Evolutionary conservation across 2,888 invertebrate species (phyloP), one percentile per base, ranked within the genome.

Genomic region (Steinernema scapterisci): DNA sequence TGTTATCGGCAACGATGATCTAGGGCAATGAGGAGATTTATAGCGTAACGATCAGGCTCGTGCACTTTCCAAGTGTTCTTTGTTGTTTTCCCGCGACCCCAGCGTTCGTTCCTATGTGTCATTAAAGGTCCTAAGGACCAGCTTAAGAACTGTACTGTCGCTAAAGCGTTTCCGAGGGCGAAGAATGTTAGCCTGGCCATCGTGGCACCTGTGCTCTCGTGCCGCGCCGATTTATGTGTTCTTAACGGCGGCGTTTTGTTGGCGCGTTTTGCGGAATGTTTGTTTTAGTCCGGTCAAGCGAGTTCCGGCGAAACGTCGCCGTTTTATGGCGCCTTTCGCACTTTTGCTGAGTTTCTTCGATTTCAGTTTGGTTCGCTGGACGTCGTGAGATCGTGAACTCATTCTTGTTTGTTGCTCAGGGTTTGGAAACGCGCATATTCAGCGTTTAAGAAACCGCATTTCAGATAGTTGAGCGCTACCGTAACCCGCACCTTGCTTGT

Each of bases 261-360:
- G 52, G 16, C 63, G 63, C 63, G 63, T 63, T 25, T 27, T 25
- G 31, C 31, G 5, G 63, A 38, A 63, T 63, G 63, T 63, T 63
- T 63, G 31, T 63, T 27, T 63, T 63, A 63, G 31, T 63, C 3
- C 31, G 27, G 52, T 52, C 52, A 52, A 31, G 63, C 38, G 63
- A 9, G 16, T 25, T 31, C 25, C 48, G 48, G 48, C 19, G 48
- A 19, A 3, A 6, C 21, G 25, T 11, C 38, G 63, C 63, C 38
- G 63, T 63, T 63, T 63, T 63, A 63, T 25, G 63, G 9, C 38
- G 48, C n/a, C 13, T 48, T 27, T 63, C 63, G 63, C 63, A 31
- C 63, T 63, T 63, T 44, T n/a, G n/a, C n/a, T n/a, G n/a, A n/a
- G n/a, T n/a, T n/a, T n/a, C n/a, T n/a, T n/a, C n/a, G n/a, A n/a